phyloP scores from a whole-genome alignment of 1,140 invertebrate species.

The Akabosia matsudoensis region DNA sequence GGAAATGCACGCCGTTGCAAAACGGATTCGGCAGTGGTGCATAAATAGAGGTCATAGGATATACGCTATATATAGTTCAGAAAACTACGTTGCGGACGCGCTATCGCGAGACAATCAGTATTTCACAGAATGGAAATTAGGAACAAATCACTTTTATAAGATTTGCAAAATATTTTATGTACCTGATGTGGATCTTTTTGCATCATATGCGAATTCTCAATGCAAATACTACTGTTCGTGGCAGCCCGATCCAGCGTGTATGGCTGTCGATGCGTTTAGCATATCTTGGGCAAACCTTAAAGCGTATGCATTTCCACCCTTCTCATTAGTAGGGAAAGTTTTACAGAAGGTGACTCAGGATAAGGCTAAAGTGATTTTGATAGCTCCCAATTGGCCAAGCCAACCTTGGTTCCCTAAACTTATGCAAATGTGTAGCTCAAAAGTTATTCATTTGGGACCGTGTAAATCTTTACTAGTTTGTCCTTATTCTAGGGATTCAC shows the following conservation, averaged over 20 bases:
- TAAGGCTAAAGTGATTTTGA: conserved; percentile 7
- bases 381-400: neutral
- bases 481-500: neutral
- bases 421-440: neutral
- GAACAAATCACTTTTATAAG: neutral
- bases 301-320: conserved; percentile 30
- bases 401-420: conserved; percentile 30
- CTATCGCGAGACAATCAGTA: neutral
- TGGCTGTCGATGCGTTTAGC: neutral
- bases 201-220: neutral
- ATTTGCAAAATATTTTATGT: neutral
- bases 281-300: neutral
- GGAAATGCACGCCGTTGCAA: neutral
- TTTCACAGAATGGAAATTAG: neutral
- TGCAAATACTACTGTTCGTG: neutral
- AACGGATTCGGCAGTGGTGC: conserved; percentile 8
- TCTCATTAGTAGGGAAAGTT: conserved; percentile 12
- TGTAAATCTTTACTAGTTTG: neutral
- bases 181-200: conserved; percentile 11
- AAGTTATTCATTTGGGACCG: neutral
- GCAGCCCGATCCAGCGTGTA: conserved; percentile 1
- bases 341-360: conserved; percentile 16
- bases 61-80: neutral
- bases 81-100: neutral
- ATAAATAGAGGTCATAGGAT: neutral